These are phyloP conservation scores for Drosophila hydei DNA, from an alignment of 1,140 invertebrate species.

Conservation along the genomic window DNA sequence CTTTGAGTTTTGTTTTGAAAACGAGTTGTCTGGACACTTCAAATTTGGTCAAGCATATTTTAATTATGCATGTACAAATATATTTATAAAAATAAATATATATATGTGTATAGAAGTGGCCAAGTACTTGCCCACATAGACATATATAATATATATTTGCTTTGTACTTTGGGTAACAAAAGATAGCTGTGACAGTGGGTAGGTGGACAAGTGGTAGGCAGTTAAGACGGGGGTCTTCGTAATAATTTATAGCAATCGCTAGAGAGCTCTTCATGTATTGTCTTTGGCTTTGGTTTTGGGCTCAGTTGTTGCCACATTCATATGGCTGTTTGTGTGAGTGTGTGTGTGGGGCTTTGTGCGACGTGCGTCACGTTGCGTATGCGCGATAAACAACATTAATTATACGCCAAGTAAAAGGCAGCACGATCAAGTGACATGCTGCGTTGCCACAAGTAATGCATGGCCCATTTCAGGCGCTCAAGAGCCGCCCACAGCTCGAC, in stretches of 20 bases:
- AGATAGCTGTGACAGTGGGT: conserved; percentile 50
- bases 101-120: conserved; percentile 26
- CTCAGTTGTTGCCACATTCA: conserved; percentile 18
- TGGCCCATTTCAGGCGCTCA: conserved; percentile 50
- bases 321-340: neutral
- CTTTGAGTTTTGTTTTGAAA: conserved; percentile 70
- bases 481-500: conserved; percentile 45
- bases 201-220: conserved; percentile 66
- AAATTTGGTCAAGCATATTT: conserved; percentile 77
- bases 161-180: conserved; percentile 25
- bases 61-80: conserved; percentile 36
- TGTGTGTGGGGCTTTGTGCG: conserved; percentile 27
- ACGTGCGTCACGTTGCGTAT: conserved; percentile 67
- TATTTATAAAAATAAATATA: neutral
- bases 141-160: conserved; percentile 24
- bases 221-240: conserved; percentile 25
- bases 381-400: conserved; percentile 70
- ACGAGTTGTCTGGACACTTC: conserved; percentile 66
- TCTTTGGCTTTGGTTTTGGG: conserved; percentile 35
- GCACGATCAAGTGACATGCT: conserved; percentile 53
- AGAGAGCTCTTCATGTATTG: conserved; percentile 52
- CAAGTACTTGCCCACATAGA: conserved; percentile 47
- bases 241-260: conserved; percentile 48
- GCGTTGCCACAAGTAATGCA: conserved; percentile 29
- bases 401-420: conserved; percentile 62